A percentile compares a stretch with the other conserved stretches of the same genome.
Evolutionary conservation across 2,888 invertebrate genomes (phyloP).

Genomic region (Salpingus planirostris): DNA sequence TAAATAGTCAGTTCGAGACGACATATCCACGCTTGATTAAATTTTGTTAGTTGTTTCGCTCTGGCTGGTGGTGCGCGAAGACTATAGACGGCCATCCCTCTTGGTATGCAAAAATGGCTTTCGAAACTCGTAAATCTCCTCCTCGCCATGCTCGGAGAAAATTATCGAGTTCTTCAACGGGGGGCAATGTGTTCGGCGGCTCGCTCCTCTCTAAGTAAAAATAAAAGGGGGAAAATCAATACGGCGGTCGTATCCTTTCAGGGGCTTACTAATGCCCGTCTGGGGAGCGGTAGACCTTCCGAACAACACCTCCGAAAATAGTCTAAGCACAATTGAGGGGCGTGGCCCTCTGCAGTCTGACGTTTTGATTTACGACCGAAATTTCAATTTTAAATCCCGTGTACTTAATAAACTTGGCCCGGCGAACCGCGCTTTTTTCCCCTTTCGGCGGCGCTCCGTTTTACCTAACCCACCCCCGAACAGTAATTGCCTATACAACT

Average conservation of each 20-base stretch:
- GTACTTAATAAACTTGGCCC: conserved; percentile 10
- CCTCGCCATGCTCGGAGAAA: conserved; percentile 10
- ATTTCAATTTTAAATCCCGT: conserved; percentile 31
- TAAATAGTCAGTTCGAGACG: too few relatives aligned
- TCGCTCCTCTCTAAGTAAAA: conserved; percentile 15
- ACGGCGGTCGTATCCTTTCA: conserved; percentile 13
- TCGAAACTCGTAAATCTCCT: conserved; percentile 11
- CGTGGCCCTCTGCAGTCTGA: conserved; percentile 23
- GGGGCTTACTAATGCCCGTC: conserved; percentile 16
- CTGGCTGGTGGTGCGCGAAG: too few relatives aligned
- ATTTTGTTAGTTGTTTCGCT: too few relatives aligned
- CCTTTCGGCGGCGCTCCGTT: too few relatives aligned
- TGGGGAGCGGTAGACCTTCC: conserved; percentile 15
- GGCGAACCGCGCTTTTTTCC: too few relatives aligned
- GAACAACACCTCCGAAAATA: conserved; percentile 19
- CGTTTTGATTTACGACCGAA: conserved; percentile 30
- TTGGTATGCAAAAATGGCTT: conserved; percentile 11
- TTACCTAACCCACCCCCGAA: too few relatives aligned
- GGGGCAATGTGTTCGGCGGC: conserved; percentile 13
- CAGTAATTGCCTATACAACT: too few relatives aligned
- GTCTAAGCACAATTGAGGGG: conserved; percentile 25
- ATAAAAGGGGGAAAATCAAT: conserved; percentile 17
- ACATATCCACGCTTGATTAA: too few relatives aligned
- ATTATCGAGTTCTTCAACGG: conserved; percentile 14
- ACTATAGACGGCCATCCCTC: too few relatives aligned